Evolutionary conservation across 53 echinoderm and acorn worm species (phyloP).

Genomic region (Holothuria leucospilota): DNA sequence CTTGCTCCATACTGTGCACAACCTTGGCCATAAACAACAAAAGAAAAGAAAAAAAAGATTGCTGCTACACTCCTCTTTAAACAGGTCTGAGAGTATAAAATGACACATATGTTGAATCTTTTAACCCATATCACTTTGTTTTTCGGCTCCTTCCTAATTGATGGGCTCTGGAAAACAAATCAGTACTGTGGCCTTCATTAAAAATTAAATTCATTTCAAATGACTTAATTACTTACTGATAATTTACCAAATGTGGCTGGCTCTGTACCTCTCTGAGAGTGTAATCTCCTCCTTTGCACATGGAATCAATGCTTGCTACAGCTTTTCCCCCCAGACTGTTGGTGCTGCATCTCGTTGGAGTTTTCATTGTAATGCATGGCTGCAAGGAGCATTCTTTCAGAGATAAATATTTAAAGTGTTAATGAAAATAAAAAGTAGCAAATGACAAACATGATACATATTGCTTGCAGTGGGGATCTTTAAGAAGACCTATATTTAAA

Average conservation of each 20-base stretch:
- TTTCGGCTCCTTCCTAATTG: not conserved
- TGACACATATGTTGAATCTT: no score
- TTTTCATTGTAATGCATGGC: constrained; percentile 42
- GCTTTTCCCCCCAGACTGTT: not conserved
- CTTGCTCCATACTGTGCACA: no score
- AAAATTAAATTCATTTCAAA: not conserved
- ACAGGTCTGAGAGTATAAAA: no score
- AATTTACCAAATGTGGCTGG: constrained; percentile 19
- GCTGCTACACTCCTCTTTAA: no score
- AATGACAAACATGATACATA: no score
- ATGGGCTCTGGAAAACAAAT: constrained; percentile 4
- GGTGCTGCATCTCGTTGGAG: not conserved
- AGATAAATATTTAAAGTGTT: not conserved
- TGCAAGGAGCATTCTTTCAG: constrained; percentile 24
- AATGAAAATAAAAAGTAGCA: no score
- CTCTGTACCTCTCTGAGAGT: not conserved
- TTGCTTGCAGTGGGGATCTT: no score
- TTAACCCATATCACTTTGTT: no score
- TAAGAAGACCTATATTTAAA: no score
- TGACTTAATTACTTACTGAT: not conserved
- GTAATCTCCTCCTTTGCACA: constrained; percentile 21
- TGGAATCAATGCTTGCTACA: constrained; percentile 6
- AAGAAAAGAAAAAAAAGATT: no score
- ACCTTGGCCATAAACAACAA: no score
- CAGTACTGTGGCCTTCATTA: no score